These are phyloP conservation scores for Malacosoma neustria DNA, from an alignment of 2,888 invertebrate species.

Conservation along the genomic window DNA sequence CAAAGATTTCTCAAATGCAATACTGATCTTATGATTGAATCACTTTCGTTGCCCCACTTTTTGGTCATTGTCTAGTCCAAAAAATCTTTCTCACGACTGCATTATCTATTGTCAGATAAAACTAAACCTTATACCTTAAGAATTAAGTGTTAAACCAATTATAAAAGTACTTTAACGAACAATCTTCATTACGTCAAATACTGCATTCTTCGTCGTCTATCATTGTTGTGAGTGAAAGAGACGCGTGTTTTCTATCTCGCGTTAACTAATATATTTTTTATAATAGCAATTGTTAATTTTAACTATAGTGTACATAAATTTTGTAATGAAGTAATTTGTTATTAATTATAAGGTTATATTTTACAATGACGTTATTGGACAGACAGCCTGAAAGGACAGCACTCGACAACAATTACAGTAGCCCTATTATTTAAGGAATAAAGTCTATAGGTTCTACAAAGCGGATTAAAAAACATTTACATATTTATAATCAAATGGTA, in stretches of 20 bases:
- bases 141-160: too few species aligned
- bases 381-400: too few species aligned
- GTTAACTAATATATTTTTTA: background rate
- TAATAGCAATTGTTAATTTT: too few species aligned
- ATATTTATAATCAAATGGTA: too few species aligned
- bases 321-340: too few species aligned
- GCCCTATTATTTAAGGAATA: too few species aligned
- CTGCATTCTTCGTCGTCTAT: background rate
- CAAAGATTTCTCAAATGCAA: background rate
- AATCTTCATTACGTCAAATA: background rate
- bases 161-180: background rate
- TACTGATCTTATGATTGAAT: constrained; percentile 17
- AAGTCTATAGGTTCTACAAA: too few species aligned
- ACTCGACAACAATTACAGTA: too few species aligned
- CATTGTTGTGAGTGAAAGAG: background rate
- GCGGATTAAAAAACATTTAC: too few species aligned
- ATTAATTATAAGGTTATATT: too few species aligned
- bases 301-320: too few species aligned
- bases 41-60: constrained; percentile 44
- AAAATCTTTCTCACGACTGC: constrained; percentile 15
- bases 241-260: background rate
- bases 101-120: background rate
- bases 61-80: constrained; percentile 23
- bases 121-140: background rate
- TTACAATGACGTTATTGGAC: too few species aligned